Percentiles rank a stretch among this genome's conserved stretches.
Conservation (phyloP, 2,888 invertebrate genomes). For the Agrilus biguttatus region DNA sequence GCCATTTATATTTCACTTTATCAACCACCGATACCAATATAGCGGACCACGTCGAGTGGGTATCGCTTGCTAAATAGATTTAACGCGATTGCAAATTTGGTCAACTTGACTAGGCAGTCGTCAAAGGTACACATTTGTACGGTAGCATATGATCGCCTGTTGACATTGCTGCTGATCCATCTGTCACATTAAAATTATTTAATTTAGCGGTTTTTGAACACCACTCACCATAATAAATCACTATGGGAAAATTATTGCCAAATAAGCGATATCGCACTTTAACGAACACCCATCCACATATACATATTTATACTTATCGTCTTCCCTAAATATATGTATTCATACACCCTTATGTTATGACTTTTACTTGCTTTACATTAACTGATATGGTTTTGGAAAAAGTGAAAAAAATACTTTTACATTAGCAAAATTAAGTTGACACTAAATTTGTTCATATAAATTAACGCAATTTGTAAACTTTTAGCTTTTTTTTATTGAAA, state of each 20-base stretch:
- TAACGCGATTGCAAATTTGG: neutral
- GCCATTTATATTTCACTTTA: constrained; percentile 28
- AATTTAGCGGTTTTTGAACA: constrained; percentile 15
- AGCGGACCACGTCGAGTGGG: constrained; percentile 11
- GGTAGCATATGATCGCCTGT: constrained; percentile 31
- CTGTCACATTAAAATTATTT: constrained; percentile 31
- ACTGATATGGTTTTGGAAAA: no score
- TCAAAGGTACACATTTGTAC: constrained; percentile 21
- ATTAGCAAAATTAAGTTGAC: no score
- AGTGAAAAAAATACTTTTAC: no score
- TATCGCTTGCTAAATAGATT: neutral
- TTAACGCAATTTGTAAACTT: no score
- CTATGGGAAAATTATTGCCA: constrained; percentile 13
- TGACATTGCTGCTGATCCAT: constrained; percentile 24
- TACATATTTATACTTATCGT: neutral
- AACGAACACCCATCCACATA: neutral
- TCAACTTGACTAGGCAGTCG: constrained; percentile 2
- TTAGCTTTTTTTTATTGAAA: no score
- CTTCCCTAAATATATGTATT: neutral
- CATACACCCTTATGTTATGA: no score
- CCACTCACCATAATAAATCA: constrained; percentile 6
- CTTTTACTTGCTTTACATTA: no score
- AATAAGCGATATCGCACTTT: constrained; percentile 1
- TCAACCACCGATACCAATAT: constrained; percentile 23
- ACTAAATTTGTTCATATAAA: no score